Percentiles rank a stretch among this genome's conserved stretches.
These are phyloP conservation scores for Eptesicus fuscus DNA, from an alignment of 2,113 vertebrate species.

Conservation along the genomic window DNA sequence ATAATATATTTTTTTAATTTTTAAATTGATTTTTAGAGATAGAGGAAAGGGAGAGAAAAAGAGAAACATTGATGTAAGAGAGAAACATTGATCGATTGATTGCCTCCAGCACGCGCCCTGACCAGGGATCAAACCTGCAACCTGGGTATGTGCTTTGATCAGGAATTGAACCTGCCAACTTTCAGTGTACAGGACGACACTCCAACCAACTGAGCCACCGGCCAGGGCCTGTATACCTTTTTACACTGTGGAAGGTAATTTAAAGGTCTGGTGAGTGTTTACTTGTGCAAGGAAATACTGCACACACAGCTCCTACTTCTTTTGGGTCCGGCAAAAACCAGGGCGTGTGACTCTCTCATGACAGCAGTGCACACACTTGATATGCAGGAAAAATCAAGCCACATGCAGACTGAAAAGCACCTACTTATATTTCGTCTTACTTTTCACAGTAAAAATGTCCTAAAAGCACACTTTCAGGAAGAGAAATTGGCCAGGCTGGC, in stretches of 20 bases:
- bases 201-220: background rate
- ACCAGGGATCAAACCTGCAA: background rate
- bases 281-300: background rate
- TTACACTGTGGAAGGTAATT: background rate
- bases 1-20: background rate
- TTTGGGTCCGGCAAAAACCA: background rate
- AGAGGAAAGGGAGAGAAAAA: background rate
- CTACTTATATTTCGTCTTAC: background rate
- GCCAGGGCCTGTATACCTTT: background rate
- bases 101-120: background rate
- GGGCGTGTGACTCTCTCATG: background rate
- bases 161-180: background rate
- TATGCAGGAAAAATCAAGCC: background rate
- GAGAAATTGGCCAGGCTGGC: background rate
- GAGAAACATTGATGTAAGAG: background rate
- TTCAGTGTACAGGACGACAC: background rate
- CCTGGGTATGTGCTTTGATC: background rate
- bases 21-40: background rate
- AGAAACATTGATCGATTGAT: too few species aligned
- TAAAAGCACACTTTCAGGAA: background rate
- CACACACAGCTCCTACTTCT: background rate
- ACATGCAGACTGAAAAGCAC: background rate
- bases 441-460: background rate
- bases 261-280: background rate
- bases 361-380: background rate